Percentiles rank a stretch among this genome's conserved stretches.
Evolutionary conservation across 2,797 vertebrate species (phyloP).

Genomic region (Podarcis lilfordi): DNA sequence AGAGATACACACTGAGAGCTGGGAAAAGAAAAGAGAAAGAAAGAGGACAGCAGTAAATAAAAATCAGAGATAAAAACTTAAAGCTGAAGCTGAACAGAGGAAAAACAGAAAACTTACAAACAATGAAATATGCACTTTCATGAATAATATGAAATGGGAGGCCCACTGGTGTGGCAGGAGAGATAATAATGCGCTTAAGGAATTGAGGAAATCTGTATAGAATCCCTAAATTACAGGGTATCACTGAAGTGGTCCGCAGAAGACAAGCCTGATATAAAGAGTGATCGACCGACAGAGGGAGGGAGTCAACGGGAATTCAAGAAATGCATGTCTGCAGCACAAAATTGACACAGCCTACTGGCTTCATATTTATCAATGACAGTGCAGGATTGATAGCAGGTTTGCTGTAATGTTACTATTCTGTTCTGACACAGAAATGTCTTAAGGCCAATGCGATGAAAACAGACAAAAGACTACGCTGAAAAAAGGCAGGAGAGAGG

Average conservation of each 20-base stretch:
- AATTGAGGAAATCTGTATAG: not conserved
- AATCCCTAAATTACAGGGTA: conserved; percentile 39
- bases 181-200: not conserved
- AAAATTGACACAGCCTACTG: not conserved
- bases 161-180: rapidly evolving
- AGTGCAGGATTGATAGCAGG: conserved; percentile 56
- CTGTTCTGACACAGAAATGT: conserved; percentile 62
- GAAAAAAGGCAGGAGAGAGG: conserved; percentile 40
- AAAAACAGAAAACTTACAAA: conserved; percentile 44
- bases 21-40: not conserved
- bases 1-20: conserved; percentile 30
- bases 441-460: conserved; percentile 45
- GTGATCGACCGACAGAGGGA: conserved; percentile 61
- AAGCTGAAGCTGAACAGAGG: conserved; percentile 12
- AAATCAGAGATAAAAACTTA: not conserved
- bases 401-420: conserved; percentile 36
- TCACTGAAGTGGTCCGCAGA: conserved; percentile 1
- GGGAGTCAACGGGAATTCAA: conserved; percentile 60
- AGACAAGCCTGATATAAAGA: conserved; percentile 55
- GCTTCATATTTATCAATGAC: conserved; percentile 57
- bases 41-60: rapidly evolving
- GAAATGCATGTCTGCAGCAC: conserved; percentile 53
- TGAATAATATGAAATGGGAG: conserved; percentile 39
- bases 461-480: conserved; percentile 42
- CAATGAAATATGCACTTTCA: conserved; percentile 30